These are phyloP conservation scores for Limonius californicus DNA, from an alignment of 1,140 invertebrate species.

Conservation along the genomic window DNA sequence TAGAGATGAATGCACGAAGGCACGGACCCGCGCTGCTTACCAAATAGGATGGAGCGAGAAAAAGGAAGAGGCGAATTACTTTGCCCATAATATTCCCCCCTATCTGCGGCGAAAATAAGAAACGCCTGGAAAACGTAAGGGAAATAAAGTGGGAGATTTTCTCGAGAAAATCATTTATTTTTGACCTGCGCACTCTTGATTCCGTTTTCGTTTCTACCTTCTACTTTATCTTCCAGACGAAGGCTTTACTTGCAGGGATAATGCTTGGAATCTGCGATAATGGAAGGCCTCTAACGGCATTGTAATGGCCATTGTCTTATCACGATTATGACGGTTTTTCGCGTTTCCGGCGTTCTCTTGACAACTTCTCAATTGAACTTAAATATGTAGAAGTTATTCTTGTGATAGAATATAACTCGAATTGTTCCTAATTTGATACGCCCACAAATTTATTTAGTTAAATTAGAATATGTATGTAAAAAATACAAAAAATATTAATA, in stretches of 20 bases:
- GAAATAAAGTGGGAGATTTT: conserved; percentile 36
- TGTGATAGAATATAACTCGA: too few relatives aligned
- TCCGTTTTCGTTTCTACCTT: conserved; percentile 11
- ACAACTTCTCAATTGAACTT: too few relatives aligned
- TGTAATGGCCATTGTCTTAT: neutral
- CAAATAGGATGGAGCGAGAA: conserved; percentile 10
- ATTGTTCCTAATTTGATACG: too few relatives aligned
- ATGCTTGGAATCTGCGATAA: neutral
- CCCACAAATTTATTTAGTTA: too few relatives aligned
- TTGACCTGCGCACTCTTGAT: conserved; percentile 43
- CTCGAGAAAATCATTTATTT: conserved; percentile 46
- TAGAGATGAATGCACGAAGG: neutral
- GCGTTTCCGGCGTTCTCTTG: too few relatives aligned
- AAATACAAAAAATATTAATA: too few relatives aligned
- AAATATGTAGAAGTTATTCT: too few relatives aligned
- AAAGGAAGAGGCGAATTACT: conserved; percentile 12
- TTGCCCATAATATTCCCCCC: conserved; percentile 12
- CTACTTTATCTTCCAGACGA: conserved; percentile 11
- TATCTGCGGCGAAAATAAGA: conserved; percentile 36
- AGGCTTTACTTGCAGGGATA: conserved; percentile 2
- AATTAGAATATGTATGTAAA: too few relatives aligned
- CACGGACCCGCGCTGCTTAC: neutral
- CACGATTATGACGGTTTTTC: neutral
- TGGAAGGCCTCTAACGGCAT: neutral
- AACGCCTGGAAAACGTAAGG: conserved; percentile 35